Conservation (phyloP, 2,113 vertebrate species). For the Percina caprodes region DNA sequence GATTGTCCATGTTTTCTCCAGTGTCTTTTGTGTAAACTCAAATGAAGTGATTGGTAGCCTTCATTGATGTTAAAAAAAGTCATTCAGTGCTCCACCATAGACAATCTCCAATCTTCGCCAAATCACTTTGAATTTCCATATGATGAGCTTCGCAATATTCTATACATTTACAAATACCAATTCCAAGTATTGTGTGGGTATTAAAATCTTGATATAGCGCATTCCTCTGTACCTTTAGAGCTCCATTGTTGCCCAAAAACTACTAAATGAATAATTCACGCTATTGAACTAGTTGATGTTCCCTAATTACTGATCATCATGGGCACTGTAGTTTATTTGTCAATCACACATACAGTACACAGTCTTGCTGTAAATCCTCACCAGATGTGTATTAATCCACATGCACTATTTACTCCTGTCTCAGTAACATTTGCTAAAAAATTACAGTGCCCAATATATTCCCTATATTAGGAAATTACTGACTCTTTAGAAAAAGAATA, state of each 20-base stretch:
- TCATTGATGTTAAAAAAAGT: neutral
- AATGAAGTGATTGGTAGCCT: neutral
- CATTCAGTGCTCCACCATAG: neutral
- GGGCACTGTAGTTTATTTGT: neutral
- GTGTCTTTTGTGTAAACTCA: neutral
- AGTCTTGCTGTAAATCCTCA: too few species aligned
- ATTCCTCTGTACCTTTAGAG: neutral
- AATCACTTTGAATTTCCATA: slow-evolving; percentile 4
- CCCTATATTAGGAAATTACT: too few species aligned
- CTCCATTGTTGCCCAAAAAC: neutral
- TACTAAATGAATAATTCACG: neutral
- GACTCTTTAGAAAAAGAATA: too few species aligned
- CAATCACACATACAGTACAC: too few species aligned
- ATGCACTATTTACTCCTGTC: too few species aligned
- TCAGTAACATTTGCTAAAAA: too few species aligned
- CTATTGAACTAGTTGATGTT: neutral
- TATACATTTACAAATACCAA: neutral
- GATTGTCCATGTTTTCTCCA: neutral
- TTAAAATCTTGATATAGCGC: neutral
- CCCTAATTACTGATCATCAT: neutral
- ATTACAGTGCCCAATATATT: too few species aligned
- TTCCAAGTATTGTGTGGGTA: neutral
- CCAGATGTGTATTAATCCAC: too few species aligned
- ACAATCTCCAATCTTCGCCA: neutral
- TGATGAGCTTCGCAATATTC: neutral